A percentile compares a stretch with the other conserved stretches of the same genome.
Evolutionary conservation across 2,113 vertebrate species (phyloP).

Genomic region (Pteruthius melanotis): DNA sequence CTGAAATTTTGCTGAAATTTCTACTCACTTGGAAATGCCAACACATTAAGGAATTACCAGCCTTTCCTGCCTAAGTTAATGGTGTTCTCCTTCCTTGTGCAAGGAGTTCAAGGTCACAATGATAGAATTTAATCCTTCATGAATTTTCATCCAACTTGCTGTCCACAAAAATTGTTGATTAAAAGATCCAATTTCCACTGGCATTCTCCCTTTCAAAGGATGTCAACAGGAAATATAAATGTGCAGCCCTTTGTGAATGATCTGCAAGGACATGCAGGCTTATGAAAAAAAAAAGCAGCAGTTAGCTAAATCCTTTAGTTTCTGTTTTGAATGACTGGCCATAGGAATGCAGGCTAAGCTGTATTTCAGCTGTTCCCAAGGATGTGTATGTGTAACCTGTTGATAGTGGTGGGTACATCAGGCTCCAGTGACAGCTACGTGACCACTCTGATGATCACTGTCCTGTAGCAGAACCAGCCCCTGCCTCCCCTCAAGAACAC

Average conservation of each 20-base stretch:
- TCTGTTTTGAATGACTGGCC: conserved; percentile 65
- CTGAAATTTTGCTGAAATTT: conserved; percentile 30
- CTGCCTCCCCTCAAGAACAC: background rate
- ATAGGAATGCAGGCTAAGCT: conserved; percentile 56
- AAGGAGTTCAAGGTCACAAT: conserved; percentile 45
- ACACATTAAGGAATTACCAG: conserved; percentile 12
- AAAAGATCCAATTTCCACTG: conserved; percentile 41
- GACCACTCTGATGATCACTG: conserved; percentile 1
- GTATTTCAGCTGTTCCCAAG: conserved; percentile 43
- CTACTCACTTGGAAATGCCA: background rate
- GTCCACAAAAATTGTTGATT: conserved; percentile 38
- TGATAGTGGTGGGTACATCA: conserved; percentile 14
- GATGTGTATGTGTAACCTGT: conserved; percentile 17
- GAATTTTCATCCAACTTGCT: conserved; percentile 29
- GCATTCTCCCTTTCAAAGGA: conserved; percentile 32
- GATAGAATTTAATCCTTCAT: conserved; percentile 5
- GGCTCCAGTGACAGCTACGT: conserved; percentile 22
- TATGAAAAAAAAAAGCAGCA: background rate
- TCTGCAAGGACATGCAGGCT: conserved; percentile 35
- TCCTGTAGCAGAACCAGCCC: background rate
- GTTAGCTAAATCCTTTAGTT: conserved; percentile 59
- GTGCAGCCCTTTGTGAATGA: conserved; percentile 39
- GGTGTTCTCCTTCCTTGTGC: conserved; percentile 6
- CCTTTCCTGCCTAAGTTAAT: conserved; percentile 34
- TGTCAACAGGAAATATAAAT: conserved; percentile 49